Evolutionary conservation across 1,140 invertebrate species (phyloP).

Genomic region (Marisa cornuarietis): DNA sequence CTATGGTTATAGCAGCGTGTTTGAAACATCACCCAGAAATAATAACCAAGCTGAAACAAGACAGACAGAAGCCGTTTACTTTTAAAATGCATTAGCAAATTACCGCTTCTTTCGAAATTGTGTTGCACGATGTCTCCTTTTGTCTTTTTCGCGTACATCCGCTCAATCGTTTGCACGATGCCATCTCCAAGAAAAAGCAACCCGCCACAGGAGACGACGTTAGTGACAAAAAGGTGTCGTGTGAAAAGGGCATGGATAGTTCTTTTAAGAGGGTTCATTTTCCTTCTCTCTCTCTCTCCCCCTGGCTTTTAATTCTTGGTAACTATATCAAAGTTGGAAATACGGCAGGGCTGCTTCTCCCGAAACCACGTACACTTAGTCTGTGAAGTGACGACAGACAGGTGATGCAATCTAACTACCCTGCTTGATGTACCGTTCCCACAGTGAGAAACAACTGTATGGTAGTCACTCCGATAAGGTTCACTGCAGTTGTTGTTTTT

Average conservation of each 20-base stretch:
- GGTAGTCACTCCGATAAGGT: no score
- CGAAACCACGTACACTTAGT: no score
- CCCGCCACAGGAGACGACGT: conserved; percentile 35
- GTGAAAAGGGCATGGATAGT: conserved; percentile 30
- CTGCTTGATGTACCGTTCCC: no score
- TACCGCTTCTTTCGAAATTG: conserved; percentile 46
- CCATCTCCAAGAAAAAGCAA: conserved; percentile 44
- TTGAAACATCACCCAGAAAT: neutral
- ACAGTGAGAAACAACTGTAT: no score
- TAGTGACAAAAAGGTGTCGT: conserved; percentile 45
- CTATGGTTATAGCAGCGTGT: neutral
- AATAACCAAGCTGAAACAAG: neutral
- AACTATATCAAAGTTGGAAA: no score
- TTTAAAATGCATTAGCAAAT: neutral
- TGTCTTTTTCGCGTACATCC: neutral
- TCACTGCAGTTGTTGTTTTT: no score
- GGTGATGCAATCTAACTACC: no score
- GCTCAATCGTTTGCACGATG: conserved; percentile 47
- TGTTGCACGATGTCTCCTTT: conserved; percentile 17
- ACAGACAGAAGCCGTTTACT: neutral
- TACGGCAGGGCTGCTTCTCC: no score
- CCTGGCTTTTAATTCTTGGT: no score
- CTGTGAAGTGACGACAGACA: no score
- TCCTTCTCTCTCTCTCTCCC: neutral
- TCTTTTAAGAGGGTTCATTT: neutral